A percentile compares a stretch with the other conserved stretches of the same genome.
phyloP scores from a whole-genome alignment of 1,140 invertebrate genomes.

The Meloidogyne hapla region DNA sequence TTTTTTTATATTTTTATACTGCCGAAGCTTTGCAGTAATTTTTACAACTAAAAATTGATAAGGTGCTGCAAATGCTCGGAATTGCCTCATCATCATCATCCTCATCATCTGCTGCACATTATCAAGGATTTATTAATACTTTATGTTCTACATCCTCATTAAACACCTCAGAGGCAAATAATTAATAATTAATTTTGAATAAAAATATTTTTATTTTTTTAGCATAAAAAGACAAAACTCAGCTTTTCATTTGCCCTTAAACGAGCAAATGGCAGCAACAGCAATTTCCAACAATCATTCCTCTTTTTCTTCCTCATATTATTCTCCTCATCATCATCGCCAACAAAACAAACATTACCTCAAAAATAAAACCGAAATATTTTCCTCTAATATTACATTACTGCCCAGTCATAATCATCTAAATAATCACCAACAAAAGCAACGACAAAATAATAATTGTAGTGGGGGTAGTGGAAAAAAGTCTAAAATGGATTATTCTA shows the following conservation, averaged over 20 bases:
- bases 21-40: neutral
- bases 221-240: constrained; percentile 1
- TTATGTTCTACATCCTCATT: neutral
- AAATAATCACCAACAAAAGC: neutral
- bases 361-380: constrained; percentile 2
- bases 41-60: neutral
- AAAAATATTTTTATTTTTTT: neutral
- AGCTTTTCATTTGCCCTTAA: neutral
- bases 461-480: constrained; percentile 6
- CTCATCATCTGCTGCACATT: neutral
- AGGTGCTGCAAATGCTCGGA: neutral
- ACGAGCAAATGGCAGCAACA: neutral
- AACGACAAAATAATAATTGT: neutral
- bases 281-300: neutral
- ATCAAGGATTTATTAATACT: neutral
- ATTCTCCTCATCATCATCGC: neutral
- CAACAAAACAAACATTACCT: neutral
- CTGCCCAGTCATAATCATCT: no score
- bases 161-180: neutral
- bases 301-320: neutral
- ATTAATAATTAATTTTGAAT: neutral
- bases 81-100: neutral
- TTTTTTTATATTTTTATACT: neutral
- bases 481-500: constrained; percentile 18
- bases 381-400: neutral